These are phyloP conservation scores for Mormyrus proboscirostris DNA, from an alignment of 2,797 vertebrate species.

Conservation along the genomic window DNA sequence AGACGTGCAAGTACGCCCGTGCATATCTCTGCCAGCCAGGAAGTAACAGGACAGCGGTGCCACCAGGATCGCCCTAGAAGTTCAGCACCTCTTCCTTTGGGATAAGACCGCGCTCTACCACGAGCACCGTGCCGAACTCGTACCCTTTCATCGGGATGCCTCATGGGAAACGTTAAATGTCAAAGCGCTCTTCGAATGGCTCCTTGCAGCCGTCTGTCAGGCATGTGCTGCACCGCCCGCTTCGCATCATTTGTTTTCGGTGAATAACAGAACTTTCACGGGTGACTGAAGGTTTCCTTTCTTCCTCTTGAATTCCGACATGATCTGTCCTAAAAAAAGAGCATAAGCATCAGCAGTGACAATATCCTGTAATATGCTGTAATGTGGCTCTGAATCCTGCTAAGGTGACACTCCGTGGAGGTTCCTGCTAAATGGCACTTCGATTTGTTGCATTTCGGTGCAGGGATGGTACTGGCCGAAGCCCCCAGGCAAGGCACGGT, in stretches of 20 bases:
- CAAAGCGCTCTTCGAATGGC: background rate
- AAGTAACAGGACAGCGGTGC: constrained; percentile 7
- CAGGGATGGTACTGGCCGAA: background rate
- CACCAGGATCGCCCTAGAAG: background rate
- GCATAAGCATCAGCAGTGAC: background rate
- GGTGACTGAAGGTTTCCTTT: background rate
- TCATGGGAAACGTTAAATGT: constrained; percentile 6
- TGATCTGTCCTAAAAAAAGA: background rate
- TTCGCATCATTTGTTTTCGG: background rate
- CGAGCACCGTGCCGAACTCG: background rate
- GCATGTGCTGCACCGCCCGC: background rate
- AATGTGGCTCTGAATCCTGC: background rate
- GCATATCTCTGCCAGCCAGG: constrained; percentile 16
- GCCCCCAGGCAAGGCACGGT: background rate
- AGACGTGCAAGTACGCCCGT: background rate
- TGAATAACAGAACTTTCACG: background rate
- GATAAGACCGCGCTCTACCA: background rate
- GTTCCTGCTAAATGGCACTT: background rate
- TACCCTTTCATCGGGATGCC: background rate
- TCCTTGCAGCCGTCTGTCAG: background rate
- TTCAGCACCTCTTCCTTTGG: background rate
- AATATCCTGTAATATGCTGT: background rate
- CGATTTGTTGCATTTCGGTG: background rate
- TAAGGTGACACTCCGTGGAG: background rate
- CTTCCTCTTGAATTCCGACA: background rate